Evolutionary conservation across 2,797 vertebrate genomes (phyloP), one percentile per base, ranked within the genome.

Genomic region (Microchirus variegatus): DNA sequence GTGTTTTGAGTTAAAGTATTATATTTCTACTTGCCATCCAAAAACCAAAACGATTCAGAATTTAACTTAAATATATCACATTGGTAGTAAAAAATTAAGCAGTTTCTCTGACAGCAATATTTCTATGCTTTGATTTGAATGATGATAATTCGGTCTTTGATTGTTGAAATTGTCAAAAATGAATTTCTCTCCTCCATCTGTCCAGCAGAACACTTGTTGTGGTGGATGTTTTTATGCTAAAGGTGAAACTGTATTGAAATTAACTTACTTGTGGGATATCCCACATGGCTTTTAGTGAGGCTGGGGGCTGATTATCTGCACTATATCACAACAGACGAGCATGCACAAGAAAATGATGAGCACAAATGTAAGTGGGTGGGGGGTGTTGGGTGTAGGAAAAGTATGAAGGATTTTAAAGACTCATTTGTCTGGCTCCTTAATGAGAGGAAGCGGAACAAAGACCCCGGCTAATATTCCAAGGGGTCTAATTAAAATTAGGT

Each of bases 401-500:
- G 77, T 46, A 60, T 57, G 68, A 80, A 75, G 75, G 74, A 83
- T 92, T 94, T 92, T 93, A 94, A 91, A 61, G 76, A 92, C 82
- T 92, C 67, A 92, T 94, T 92, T 95, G 91, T 93, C 92, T 93
- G 90, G 87, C 91, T 93, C 93, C 86, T 91, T 96, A 95, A 97
- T 94, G 92, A 96, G 94, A 93, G 93, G 91, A 93, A 95, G 94
- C 92, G 94, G 89, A 89, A 90, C 89, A 91, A 88, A 94, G 90
- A 93, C 87, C 82, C 83, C 69, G 86, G 84, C 93, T 96, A 96
- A 95, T 96, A 93, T 95, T 96, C 94, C 94, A 90, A 94, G 80
- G 94, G 95, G 94, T 91, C 94, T 97, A 96, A 97, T 98, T 96
- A 97, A 94, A 94, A 93, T 92, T 93, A 95, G 94, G 92, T 95